phyloP scores from a whole-genome alignment of 2,113 vertebrate species.

The Tympanuchus pallidicinctus region DNA sequence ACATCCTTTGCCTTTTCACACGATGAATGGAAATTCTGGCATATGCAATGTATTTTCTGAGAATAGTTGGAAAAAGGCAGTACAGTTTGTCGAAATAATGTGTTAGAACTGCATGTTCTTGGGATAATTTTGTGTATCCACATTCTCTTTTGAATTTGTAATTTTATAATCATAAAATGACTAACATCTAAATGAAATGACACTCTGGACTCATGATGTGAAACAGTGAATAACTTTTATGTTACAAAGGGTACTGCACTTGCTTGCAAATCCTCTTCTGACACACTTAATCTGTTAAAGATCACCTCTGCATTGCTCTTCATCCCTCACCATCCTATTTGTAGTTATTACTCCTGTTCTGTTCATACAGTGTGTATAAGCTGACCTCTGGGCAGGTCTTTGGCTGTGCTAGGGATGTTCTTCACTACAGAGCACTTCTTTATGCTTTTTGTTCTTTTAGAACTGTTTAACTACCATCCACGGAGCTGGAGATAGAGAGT shows the following conservation, averaged over 20 bases:
- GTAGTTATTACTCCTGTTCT: neutral
- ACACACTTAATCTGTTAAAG: constrained; percentile 38
- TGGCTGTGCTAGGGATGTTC: neutral
- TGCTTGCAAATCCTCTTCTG: constrained; percentile 26
- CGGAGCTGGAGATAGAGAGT: neutral
- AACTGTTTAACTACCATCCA: neutral
- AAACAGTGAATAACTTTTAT: constrained; percentile 38
- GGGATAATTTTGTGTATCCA: constrained; percentile 58
- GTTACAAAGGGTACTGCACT: constrained; percentile 48
- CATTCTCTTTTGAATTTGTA: constrained; percentile 63
- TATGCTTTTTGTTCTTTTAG: neutral
- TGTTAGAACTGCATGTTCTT: constrained; percentile 60
- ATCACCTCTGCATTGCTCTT: constrained; percentile 22
- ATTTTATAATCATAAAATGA: constrained; percentile 67
- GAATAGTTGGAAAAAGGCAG: constrained; percentile 8
- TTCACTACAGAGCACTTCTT: neutral
- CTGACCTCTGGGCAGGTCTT: neutral
- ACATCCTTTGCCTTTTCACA: constrained; percentile 6
- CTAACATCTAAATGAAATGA: constrained; percentile 47
- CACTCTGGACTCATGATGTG: constrained; percentile 59
- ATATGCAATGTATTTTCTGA: constrained; percentile 48
- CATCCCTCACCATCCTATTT: neutral
- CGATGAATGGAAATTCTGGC: neutral
- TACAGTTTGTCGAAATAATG: constrained; percentile 62
- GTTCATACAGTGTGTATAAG: fast-evolving